Evolutionary conservation across 2,113 vertebrate species (phyloP).

Genomic region (Eupsittula cactorum): DNA sequence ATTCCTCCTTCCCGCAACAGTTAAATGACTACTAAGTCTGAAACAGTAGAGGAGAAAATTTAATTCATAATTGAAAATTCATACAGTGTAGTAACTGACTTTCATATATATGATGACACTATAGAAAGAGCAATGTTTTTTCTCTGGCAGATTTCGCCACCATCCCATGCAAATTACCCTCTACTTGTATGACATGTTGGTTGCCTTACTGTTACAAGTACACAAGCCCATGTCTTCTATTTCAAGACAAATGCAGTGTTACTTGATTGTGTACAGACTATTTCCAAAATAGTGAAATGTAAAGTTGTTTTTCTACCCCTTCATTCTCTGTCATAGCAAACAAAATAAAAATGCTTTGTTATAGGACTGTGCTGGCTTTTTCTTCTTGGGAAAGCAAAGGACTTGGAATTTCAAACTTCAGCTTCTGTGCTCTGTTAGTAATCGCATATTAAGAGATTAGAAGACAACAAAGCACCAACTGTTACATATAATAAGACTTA

Average conservation of each 20-base stretch:
- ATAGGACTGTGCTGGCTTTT: neutral
- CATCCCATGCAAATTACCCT: neutral
- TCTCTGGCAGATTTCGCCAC: neutral
- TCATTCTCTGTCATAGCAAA: neutral
- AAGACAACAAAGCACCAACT: neutral
- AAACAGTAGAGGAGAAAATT: neutral
- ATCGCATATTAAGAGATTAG: neutral
- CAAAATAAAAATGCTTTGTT: neutral
- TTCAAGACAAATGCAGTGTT: accelerated
- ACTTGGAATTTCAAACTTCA: neutral
- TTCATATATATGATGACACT: neutral
- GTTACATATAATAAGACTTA: neutral
- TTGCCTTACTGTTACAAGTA: neutral
- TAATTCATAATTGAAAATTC: neutral
- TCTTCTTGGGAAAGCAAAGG: neutral
- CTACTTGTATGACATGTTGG: neutral
- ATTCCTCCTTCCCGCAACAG: neutral
- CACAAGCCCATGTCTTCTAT: neutral
- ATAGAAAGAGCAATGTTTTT: neutral
- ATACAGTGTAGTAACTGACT: neutral
- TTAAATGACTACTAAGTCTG: neutral
- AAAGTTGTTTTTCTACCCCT: neutral
- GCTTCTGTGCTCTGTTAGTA: neutral
- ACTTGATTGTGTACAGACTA: neutral
- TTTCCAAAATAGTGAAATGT: neutral